Conservation (phyloP, 2,113 vertebrate species). For the Pimephales promelas region DNA sequence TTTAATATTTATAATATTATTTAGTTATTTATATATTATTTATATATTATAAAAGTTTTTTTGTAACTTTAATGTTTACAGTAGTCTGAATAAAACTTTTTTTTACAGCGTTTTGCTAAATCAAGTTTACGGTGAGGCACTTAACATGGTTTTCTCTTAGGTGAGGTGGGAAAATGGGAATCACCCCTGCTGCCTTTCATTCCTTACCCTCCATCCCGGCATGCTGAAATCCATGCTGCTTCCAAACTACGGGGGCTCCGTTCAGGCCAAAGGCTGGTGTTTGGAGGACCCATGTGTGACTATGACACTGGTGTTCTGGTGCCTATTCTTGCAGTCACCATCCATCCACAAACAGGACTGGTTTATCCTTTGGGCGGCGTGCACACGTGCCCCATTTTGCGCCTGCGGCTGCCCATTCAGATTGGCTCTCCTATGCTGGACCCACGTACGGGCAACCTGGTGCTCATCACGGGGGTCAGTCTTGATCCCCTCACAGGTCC, state of each 20-base stretch:
- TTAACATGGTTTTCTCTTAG: slow-evolving; percentile 60
- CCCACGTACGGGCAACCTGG: slow-evolving; percentile 73
- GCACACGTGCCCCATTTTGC: slow-evolving; percentile 82
- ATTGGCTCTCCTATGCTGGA: slow-evolving; percentile 82
- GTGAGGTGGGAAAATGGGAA: slow-evolving; percentile 70
- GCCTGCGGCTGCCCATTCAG: slow-evolving; percentile 79
- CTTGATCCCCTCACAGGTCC: slow-evolving; percentile 80
- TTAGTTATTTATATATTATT: neutral
- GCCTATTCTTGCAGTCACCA: slow-evolving; percentile 84
- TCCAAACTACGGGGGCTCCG: slow-evolving; percentile 72
- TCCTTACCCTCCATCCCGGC: slow-evolving; percentile 76
- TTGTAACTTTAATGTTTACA: neutral
- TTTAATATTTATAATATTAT: too few species aligned
- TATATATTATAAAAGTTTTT: neutral
- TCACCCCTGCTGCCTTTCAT: slow-evolving; percentile 80
- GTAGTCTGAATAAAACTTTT: neutral
- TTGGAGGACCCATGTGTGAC: slow-evolving; percentile 83
- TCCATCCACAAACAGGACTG: slow-evolving; percentile 81
- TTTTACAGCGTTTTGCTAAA: neutral
- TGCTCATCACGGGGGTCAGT: slow-evolving; percentile 79
- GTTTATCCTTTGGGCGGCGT: slow-evolving; percentile 82
- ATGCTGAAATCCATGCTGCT: slow-evolving; percentile 69
- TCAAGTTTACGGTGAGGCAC: neutral
- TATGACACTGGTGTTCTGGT: slow-evolving; percentile 81
- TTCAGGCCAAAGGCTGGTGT: slow-evolving; percentile 70